Conservation (phyloP, 2,113 vertebrate genomes). For the Pelobates fuscus region DNA sequence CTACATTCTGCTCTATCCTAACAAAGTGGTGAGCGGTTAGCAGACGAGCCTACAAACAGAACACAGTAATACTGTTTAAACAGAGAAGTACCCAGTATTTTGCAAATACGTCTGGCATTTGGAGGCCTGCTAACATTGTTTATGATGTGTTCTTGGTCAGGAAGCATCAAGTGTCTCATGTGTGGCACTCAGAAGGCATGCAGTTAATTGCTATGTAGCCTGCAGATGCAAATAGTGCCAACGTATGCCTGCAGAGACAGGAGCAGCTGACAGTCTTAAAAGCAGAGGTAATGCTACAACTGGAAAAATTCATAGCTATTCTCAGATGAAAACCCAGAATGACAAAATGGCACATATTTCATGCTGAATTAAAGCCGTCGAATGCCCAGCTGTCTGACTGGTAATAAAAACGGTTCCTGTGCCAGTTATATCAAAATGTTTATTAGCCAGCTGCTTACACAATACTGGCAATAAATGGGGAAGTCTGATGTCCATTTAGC, state of each 20-base stretch:
- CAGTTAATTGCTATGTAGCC: not conserved
- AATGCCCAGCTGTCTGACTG: not conserved
- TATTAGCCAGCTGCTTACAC: not conserved
- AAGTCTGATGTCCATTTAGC: no score
- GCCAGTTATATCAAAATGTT: not conserved
- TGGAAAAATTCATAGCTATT: not conserved
- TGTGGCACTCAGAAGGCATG: no score
- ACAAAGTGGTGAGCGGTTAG: no score
- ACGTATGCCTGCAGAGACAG: not conserved
- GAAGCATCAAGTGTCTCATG: no score
- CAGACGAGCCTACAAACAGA: no score
- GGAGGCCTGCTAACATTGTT: no score
- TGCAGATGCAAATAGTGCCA: not conserved
- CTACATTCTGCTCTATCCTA: no score
- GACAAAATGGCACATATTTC: not conserved
- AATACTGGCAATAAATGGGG: not conserved
- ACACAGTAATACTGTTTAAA: no score
- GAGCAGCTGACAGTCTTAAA: constrained; percentile 17
- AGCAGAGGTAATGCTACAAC: not conserved
- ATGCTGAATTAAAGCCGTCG: not conserved
- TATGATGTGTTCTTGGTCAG: no score
- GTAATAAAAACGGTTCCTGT: not conserved
- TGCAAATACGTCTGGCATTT: no score
- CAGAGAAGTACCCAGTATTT: no score
- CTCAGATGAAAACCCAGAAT: not conserved